These are phyloP conservation scores for Minunthozetes semirufus DNA, from an alignment of 2,888 invertebrate genomes.

Conservation along the genomic window DNA sequence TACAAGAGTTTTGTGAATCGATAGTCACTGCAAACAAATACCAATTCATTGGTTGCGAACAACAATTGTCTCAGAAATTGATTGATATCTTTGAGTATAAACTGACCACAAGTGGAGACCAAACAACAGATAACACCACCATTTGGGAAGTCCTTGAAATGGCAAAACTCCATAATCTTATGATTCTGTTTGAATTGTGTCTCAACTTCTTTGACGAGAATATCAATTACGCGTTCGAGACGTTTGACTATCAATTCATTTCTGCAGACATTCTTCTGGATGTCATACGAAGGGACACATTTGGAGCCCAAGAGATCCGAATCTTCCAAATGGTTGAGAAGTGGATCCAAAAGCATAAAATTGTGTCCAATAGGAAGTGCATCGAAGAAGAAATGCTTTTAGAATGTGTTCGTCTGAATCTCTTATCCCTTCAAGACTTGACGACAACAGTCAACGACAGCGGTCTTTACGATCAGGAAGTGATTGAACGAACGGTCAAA, in stretches of 20 bases:
- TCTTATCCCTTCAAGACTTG: background rate
- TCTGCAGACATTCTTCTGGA: constrained; percentile 22
- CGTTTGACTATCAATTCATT: constrained; percentile 25
- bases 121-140: background rate
- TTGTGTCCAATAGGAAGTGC: background rate
- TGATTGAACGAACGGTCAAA: constrained; percentile 8
- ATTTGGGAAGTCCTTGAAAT: constrained; percentile 26
- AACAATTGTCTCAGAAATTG: constrained; percentile 7
- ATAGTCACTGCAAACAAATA: constrained; percentile 25
- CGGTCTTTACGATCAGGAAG: background rate
- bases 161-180: constrained; percentile 27
- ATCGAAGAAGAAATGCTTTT: constrained; percentile 7
- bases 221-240: background rate
- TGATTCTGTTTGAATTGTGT: background rate
- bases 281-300: constrained; percentile 8
- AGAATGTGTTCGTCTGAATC: background rate
- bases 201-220: constrained; percentile 16
- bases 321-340: constrained; percentile 9
- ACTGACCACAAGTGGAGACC: background rate
- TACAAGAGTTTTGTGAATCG: constrained; percentile 18
- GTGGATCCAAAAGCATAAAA: background rate
- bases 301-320: background rate
- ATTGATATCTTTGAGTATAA: constrained; percentile 12
- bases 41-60: constrained; percentile 23
- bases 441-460: background rate